phyloP scores from a whole-genome alignment of 2,113 vertebrate genomes.

The Capreolus pygargus region DNA sequence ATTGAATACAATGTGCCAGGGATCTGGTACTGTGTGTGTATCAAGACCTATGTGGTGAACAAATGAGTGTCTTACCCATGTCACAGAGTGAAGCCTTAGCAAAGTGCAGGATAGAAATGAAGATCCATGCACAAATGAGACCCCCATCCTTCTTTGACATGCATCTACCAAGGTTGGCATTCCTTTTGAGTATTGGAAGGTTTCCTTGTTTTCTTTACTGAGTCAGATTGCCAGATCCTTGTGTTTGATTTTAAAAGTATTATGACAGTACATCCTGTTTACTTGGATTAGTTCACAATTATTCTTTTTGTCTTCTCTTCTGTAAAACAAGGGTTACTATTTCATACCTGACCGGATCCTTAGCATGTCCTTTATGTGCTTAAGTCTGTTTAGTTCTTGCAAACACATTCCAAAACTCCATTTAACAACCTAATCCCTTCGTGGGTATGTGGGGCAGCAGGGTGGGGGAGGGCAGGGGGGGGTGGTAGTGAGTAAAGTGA shows the following conservation, averaged over 20 bases:
- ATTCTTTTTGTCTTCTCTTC: constrained; percentile 67
- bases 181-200: not conserved
- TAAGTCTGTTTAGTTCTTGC: constrained; percentile 69
- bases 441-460: not conserved
- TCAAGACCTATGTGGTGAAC: not conserved
- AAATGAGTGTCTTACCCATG: not conserved
- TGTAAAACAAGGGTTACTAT: constrained; percentile 71
- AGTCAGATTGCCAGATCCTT: constrained; percentile 55
- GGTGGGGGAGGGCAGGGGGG: not conserved
- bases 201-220: constrained; percentile 69
- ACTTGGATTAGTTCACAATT: constrained; percentile 66
- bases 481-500: constrained; percentile 35
- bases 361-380: constrained; percentile 58
- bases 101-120: not conserved
- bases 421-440: constrained; percentile 74
- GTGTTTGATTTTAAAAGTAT: constrained; percentile 64
- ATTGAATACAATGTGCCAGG: not conserved
- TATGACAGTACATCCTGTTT: constrained; percentile 70
- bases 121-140: not conserved
- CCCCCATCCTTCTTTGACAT: not conserved
- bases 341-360: constrained; percentile 65
- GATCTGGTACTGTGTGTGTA: not conserved
- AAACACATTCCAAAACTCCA: constrained; percentile 77
- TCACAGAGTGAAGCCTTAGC: not conserved
- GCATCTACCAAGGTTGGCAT: not conserved